phyloP scores from a whole-genome alignment of 1,140 invertebrate genomes.

The Lepidostoma basale region DNA sequence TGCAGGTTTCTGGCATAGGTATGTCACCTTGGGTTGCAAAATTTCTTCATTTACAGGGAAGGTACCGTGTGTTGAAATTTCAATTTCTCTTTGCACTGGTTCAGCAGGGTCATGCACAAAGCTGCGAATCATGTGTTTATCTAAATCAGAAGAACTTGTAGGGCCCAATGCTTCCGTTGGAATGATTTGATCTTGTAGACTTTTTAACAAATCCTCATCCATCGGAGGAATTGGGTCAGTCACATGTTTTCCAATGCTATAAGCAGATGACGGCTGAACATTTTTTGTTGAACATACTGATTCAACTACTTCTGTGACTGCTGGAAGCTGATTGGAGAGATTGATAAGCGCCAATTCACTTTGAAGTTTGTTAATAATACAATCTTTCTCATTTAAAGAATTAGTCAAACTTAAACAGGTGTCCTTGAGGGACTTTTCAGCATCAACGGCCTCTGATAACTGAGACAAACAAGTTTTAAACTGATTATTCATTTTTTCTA shows the following conservation, averaged over 20 bases:
- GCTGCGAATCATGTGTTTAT: slow-evolving; percentile 35
- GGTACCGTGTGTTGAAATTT: background rate
- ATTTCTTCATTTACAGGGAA: slow-evolving; percentile 50
- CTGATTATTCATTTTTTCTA: slow-evolving; percentile 24
- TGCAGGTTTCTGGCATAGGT: slow-evolving; percentile 52
- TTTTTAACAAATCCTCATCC: slow-evolving; percentile 46
- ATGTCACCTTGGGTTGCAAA: slow-evolving; percentile 62
- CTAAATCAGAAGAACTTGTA: slow-evolving; percentile 5
- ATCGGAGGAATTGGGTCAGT: background rate
- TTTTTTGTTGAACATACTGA: background rate
- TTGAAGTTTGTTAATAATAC: slow-evolving; percentile 20
- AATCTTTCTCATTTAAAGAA: slow-evolving; percentile 34
- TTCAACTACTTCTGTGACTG: background rate
- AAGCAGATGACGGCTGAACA: background rate
- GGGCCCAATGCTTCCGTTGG: background rate
- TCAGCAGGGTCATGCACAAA: slow-evolving; percentile 41
- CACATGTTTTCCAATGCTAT: background rate
- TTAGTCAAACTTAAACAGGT: background rate
- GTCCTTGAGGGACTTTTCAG: slow-evolving; percentile 29
- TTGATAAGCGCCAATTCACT: slow-evolving; percentile 30
- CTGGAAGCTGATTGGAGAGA: background rate
- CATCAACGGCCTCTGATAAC: slow-evolving; percentile 28
- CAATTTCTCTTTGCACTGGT: slow-evolving; percentile 42
- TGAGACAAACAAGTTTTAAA: slow-evolving; percentile 34
- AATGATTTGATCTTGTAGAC: slow-evolving; percentile 47